These are phyloP conservation scores for Bostrychus sinensis DNA, from an alignment of 2,113 vertebrate species.

Conservation along the genomic window DNA sequence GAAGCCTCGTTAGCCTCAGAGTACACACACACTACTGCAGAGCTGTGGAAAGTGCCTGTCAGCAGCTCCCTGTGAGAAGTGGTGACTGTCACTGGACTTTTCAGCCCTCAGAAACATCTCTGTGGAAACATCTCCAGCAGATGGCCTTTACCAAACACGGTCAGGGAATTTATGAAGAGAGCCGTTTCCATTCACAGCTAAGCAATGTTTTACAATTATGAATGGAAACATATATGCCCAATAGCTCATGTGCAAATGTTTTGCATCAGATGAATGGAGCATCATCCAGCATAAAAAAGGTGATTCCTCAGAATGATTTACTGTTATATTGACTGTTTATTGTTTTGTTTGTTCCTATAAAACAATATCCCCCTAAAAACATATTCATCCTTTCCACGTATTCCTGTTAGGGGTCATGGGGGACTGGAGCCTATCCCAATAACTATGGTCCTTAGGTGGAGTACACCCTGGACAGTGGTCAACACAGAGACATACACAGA, in stretches of 20 bases:
- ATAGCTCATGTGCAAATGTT: not conserved
- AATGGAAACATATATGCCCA: not conserved
- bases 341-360: not conserved
- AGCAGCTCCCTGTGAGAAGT: conserved; percentile 43
- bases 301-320: not conserved
- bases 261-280: not conserved
- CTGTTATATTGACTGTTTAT: not conserved
- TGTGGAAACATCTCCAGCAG: conserved; percentile 27
- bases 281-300: no score
- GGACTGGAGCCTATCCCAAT: no score
- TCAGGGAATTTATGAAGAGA: not conserved
- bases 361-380: no score
- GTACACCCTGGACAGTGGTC: no score
- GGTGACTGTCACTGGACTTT: conserved; percentile 1
- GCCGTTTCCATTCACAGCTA: conserved; percentile 2
- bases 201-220: not conserved
- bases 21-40: conserved; percentile 22
- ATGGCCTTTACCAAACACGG: no score
- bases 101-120: conserved; percentile 15
- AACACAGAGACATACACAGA: no score
- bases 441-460: no score
- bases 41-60: conserved; percentile 62
- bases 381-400: no score
- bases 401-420: no score
- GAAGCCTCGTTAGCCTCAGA: conserved; percentile 12